Percentiles rank a stretch among this genome's conserved stretches.
phyloP scores from a whole-genome alignment of 2,113 vertebrate genomes.

The Poeciliopsis occidentalis region DNA sequence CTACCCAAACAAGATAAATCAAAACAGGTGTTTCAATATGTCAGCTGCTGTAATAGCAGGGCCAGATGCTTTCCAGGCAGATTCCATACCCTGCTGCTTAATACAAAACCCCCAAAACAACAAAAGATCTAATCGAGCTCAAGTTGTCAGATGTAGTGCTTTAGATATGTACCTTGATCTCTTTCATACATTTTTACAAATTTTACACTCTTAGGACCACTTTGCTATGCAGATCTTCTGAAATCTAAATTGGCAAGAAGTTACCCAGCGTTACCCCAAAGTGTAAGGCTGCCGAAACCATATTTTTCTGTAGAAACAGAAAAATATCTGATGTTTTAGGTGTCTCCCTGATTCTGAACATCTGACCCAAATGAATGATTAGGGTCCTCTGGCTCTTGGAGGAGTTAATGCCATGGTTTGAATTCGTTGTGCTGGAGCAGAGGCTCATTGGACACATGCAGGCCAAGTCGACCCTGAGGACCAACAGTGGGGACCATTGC shows the following conservation, averaged over 20 bases:
- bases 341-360: too few species aligned
- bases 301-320: not conserved
- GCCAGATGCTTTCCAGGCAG: constrained; percentile 59
- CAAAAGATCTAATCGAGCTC: constrained; percentile 44
- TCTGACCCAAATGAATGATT: not conserved
- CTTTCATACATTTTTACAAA: too few species aligned
- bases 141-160: constrained; percentile 61
- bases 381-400: too few species aligned
- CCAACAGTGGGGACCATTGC: not conserved
- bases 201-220: not conserved
- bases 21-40: constrained; percentile 76
- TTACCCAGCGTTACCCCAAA: too few species aligned
- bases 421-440: not conserved
- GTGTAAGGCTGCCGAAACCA: not conserved
- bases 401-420: not conserved
- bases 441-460: too few species aligned
- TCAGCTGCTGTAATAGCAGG: constrained; percentile 63
- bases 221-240: not conserved
- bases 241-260: not conserved
- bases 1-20: constrained; percentile 74
- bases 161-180: not conserved
- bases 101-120: constrained; percentile 28
- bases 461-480: too few species aligned
- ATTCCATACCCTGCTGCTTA: constrained; percentile 50
- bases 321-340: too few species aligned